Percentiles rank a stretch among this genome's conserved stretches.
These are phyloP conservation scores for Muscina levida DNA, from an alignment of 2,888 invertebrate species.

Conservation along the genomic window DNA sequence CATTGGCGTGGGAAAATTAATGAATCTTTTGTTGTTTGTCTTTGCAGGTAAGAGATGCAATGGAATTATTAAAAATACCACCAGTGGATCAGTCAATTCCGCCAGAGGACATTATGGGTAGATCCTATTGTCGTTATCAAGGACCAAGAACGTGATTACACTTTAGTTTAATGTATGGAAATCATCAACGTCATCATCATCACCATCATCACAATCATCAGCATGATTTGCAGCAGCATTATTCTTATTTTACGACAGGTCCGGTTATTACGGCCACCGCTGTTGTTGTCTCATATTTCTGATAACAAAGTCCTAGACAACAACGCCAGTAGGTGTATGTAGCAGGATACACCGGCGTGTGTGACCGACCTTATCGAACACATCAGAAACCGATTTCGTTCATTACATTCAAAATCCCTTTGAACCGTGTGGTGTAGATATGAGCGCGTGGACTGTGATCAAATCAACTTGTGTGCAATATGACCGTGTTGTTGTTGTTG, in stretches of 20 bases:
- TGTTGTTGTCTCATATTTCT: not conserved
- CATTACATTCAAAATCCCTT: too few relatives aligned
- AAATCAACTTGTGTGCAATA: too few relatives aligned
- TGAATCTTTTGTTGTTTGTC: slow-evolving; percentile 45
- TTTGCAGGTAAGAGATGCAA: slow-evolving; percentile 82
- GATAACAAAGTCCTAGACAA: too few relatives aligned
- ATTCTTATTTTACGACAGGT: not conserved
- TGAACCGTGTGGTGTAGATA: too few relatives aligned
- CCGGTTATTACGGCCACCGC: not conserved
- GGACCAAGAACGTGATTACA: slow-evolving; percentile 80
- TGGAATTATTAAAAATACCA: slow-evolving; percentile 82
- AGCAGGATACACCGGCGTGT: too few relatives aligned
- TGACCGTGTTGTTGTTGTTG: too few relatives aligned
- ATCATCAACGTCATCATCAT: slow-evolving; percentile 1
- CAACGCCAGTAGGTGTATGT: too few relatives aligned
- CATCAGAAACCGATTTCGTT: too few relatives aligned
- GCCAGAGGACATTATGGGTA: slow-evolving; percentile 82
- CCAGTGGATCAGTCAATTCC: slow-evolving; percentile 83
- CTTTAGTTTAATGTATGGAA: slow-evolving; percentile 36
- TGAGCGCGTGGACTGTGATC: too few relatives aligned
- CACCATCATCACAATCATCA: not conserved
- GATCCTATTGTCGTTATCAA: slow-evolving; percentile 82
- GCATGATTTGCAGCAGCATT: not conserved
- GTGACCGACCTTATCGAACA: too few relatives aligned
- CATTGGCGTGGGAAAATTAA: not conserved